A percentile compares a stretch with the other conserved stretches of the same genome.
Evolutionary conservation across 1,140 invertebrate species (phyloP).

Genomic region (Aphaenogaster rudis): DNA sequence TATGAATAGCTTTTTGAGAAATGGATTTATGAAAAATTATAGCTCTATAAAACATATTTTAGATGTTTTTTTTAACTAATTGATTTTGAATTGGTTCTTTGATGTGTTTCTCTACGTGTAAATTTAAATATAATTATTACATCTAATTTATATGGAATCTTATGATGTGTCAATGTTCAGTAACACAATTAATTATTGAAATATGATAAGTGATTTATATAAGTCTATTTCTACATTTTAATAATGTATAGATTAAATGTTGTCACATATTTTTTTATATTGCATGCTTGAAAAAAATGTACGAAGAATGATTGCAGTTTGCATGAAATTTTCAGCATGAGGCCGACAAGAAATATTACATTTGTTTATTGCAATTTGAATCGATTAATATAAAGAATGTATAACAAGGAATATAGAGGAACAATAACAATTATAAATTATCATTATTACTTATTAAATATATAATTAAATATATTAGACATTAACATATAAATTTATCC

Average conservation of each 20-base stretch:
- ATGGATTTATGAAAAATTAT: neutral
- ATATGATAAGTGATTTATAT: neutral
- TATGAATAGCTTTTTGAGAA: neutral
- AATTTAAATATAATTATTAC: neutral
- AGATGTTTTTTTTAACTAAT: neutral
- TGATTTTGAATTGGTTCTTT: neutral
- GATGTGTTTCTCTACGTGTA: too few relatives aligned
- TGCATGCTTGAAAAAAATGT: constrained; percentile 14
- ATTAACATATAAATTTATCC: neutral
- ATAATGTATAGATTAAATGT: neutral
- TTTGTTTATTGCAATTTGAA: neutral
- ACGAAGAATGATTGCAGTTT: neutral
- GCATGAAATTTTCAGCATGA: constrained; percentile 43
- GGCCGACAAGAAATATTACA: neutral
- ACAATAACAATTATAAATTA: neutral
- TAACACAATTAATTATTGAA: constrained; percentile 15
- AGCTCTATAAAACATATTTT: neutral
- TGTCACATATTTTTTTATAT: neutral
- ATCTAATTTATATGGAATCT: constrained; percentile 8
- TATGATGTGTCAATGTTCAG: neutral
- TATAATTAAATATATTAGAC: neutral
- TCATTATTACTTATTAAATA: neutral
- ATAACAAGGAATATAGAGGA: neutral
- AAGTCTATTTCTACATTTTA: neutral
- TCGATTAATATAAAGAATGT: neutral